Percentiles rank a stretch among this genome's conserved stretches.
Evolutionary conservation across 1,140 invertebrate species (phyloP).

Genomic region (Achroia grisella): DNA sequence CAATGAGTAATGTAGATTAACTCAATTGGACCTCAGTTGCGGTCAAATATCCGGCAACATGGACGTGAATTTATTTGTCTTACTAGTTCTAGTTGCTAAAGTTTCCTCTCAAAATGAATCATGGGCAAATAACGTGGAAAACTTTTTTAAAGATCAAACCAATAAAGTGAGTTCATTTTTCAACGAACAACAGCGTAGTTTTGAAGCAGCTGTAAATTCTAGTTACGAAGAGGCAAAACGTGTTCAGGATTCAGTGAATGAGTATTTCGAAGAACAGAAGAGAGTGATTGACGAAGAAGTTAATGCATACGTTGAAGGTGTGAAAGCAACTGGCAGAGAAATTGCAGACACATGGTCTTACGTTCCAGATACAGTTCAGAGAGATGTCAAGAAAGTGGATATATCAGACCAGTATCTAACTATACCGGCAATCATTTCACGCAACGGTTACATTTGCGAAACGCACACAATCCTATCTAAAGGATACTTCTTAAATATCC

Average conservation of each 20-base stretch:
- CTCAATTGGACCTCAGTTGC: too few species aligned
- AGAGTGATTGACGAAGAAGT: constrained; percentile 12
- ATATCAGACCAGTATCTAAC: constrained; percentile 54
- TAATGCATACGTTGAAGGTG: constrained; percentile 36
- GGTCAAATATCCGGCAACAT: background rate
- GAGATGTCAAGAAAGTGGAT: constrained; percentile 14
- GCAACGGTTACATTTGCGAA: constrained; percentile 80
- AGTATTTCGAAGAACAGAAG: constrained; percentile 15
- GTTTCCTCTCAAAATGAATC: background rate
- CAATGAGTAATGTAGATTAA: too few species aligned
- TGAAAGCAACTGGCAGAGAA: constrained; percentile 36
- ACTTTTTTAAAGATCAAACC: constrained; percentile 12
- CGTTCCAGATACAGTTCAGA: constrained; percentile 28
- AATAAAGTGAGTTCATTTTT: constrained; percentile 26
- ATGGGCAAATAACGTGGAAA: background rate
- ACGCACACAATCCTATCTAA: constrained; percentile 80
- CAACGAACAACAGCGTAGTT: constrained; percentile 31
- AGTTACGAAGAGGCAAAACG: constrained; percentile 35
- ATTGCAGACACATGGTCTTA: constrained; percentile 33
- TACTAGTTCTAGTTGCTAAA: background rate
- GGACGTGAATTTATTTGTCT: background rate
- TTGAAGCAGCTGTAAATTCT: constrained; percentile 32
- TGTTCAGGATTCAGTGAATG: constrained; percentile 34
- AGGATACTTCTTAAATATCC: constrained; percentile 82
- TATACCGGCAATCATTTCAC: constrained; percentile 74